Evolutionary conservation across 2,113 vertebrate genomes (phyloP).

Genomic region (Galbula dea): DNA sequence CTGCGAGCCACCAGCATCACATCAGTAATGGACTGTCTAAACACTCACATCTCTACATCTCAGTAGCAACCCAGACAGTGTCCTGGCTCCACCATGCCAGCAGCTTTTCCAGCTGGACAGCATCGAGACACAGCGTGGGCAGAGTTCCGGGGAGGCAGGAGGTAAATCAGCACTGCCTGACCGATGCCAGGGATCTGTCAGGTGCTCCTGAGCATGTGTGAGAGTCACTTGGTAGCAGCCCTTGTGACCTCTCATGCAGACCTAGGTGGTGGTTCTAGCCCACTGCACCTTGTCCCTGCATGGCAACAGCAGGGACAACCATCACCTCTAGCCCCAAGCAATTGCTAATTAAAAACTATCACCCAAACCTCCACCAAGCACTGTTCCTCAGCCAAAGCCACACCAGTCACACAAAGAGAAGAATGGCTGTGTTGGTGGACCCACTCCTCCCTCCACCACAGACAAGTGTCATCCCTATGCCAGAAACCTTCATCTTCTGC

Average conservation of each 20-base stretch:
- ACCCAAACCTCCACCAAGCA: background rate
- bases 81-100: background rate
- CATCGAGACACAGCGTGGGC: too few species aligned
- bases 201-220: too few species aligned
- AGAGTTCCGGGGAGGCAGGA: too few species aligned
- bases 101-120: too few species aligned
- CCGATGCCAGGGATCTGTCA: too few species aligned
- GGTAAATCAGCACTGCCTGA: too few species aligned
- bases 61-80: background rate
- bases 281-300: fast-evolving
- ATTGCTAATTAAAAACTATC: background rate
- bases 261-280: background rate
- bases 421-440: background rate
- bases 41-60: background rate
- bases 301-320: background rate
- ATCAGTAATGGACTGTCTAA: background rate
- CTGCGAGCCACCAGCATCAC: background rate
- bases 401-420: background rate
- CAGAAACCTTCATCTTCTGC: background rate
- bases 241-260: background rate
- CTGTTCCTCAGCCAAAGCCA: background rate
- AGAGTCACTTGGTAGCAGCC: too few species aligned
- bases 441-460: background rate
- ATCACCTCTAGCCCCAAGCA: fast-evolving
- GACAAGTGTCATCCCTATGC: background rate